Conservation (phyloP, 2,797 vertebrate species). For the Bovichtus variegatus region DNA sequence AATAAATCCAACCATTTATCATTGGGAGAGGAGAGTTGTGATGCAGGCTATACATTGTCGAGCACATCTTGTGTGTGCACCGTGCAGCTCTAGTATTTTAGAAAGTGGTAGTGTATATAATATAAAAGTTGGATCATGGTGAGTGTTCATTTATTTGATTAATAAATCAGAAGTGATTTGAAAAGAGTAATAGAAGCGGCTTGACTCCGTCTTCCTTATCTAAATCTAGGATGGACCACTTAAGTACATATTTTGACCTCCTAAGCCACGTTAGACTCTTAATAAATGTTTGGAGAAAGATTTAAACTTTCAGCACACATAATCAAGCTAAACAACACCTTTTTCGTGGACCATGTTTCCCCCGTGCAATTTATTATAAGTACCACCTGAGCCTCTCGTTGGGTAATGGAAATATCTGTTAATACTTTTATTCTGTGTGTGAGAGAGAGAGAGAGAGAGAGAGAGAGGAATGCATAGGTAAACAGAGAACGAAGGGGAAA, state of each 20-base stretch:
- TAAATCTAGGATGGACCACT: neutral
- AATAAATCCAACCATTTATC: neutral
- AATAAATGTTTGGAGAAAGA: neutral
- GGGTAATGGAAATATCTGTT: constrained; percentile 42
- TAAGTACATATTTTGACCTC: neutral
- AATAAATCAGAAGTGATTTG: neutral
- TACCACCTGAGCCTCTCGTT: neutral
- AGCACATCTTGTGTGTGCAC: neutral
- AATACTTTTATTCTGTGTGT: constrained; percentile 19
- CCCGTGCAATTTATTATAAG: neutral
- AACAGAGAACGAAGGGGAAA: constrained; percentile 23
- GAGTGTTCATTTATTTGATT: neutral
- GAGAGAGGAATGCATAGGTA: constrained; percentile 22
- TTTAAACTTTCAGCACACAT: neutral
- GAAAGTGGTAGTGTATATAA: neutral
- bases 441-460: constrained; percentile 9
- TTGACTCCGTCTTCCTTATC: neutral
- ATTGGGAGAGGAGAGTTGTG: neutral
- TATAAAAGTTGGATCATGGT: neutral
- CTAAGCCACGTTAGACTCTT: neutral
- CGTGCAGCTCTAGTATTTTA: neutral
- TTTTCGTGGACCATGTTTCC: neutral
- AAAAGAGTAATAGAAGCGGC: neutral
- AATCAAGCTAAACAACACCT: neutral
- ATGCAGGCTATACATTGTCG: neutral